Evolutionary conservation across 2,113 vertebrate genomes (phyloP).

Genomic region (Turdus rufiventris): DNA sequence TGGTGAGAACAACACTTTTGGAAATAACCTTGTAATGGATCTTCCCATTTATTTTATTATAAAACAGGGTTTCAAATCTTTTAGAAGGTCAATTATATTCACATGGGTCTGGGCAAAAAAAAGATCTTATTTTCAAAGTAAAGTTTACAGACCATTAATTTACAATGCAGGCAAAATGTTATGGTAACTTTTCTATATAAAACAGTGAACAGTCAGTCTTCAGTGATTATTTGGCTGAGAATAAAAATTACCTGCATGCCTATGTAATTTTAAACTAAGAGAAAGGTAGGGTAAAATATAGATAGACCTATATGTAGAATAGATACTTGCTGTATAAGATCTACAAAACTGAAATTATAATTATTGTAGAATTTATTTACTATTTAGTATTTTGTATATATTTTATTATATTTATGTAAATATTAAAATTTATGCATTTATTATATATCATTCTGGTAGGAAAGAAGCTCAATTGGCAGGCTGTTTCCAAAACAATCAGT

Average conservation of each 20-base stretch:
- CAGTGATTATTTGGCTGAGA: neutral
- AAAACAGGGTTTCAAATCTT: slow-evolving; percentile 5
- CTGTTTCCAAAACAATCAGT: neutral
- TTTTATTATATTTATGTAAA: neutral
- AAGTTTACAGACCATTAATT: slow-evolving; percentile 55
- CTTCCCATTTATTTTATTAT: slow-evolving; percentile 53
- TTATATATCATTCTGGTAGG: neutral
- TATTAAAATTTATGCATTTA: neutral
- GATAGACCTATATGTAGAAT: neutral
- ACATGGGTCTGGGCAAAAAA: neutral
- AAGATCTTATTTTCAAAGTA: slow-evolving; percentile 24
- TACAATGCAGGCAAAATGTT: slow-evolving; percentile 20
- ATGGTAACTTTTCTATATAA: slow-evolving; percentile 6
- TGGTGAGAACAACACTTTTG: slow-evolving; percentile 55
- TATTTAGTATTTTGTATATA: neutral
- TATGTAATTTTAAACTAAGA: neutral
- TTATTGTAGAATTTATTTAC: neutral
- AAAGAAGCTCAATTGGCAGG: neutral
- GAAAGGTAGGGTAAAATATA: neutral
- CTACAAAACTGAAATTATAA: neutral
- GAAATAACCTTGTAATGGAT: slow-evolving; percentile 59
- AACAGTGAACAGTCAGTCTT: neutral
- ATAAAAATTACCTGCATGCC: neutral
- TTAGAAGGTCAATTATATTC: slow-evolving; percentile 57
- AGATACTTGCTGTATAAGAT: neutral